Evolutionary conservation across 1,140 invertebrate species (phyloP).

Genomic region (Procambarus virginalis): DNA sequence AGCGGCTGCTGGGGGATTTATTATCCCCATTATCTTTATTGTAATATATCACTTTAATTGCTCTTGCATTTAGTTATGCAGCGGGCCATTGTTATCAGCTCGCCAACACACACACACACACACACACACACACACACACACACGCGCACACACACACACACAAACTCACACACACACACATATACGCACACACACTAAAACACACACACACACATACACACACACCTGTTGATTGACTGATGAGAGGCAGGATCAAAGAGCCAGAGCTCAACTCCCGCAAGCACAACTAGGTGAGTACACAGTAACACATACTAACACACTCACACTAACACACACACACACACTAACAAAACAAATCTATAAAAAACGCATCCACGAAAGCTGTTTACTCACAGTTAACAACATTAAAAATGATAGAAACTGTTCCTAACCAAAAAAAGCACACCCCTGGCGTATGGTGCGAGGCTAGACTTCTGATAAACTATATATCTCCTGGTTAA

Average conservation of each 20-base stretch:
- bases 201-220: not conserved
- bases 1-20: constrained; percentile 26
- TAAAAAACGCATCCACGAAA: constrained; percentile 22
- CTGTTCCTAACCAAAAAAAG: not conserved
- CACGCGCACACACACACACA: no score
- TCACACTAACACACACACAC: not conserved
- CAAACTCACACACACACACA: no score
- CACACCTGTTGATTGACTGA: no score
- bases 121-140: no score
- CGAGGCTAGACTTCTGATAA: constrained; percentile 31
- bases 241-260: no score
- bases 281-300: not conserved
- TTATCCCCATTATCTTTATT: constrained; percentile 51
- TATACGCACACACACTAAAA: no score
- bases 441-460: not conserved
- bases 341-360: not conserved
- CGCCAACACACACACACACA: not conserved
- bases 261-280: not conserved
- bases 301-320: not conserved
- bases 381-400: constrained; percentile 45
- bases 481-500: constrained; percentile 30
- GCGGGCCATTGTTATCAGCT: constrained; percentile 46
- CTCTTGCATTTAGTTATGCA: constrained; percentile 52
- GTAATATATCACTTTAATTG: constrained; percentile 59
- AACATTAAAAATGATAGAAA: constrained; percentile 45